Conservation (phyloP, 1,140 invertebrate genomes). For the Heterodera carotae region DNA sequence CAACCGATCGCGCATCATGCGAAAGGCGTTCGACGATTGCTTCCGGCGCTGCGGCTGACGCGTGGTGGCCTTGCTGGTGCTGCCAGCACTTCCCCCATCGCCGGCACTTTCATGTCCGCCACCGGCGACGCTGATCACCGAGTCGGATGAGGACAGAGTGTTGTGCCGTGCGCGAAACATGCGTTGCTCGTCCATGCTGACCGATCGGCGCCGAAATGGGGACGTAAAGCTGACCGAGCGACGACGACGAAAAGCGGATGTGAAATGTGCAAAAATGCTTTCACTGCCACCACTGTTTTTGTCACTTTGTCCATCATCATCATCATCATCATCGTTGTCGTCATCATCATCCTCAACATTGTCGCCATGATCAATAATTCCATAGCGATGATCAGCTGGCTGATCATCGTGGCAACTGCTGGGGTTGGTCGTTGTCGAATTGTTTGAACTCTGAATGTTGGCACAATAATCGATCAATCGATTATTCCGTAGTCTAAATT, state of each 20-base stretch:
- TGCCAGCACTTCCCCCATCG: too few relatives aligned
- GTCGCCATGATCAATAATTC: background rate
- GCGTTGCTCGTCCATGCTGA: constrained; percentile 18
- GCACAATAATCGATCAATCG: too few relatives aligned
- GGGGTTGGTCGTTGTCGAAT: background rate
- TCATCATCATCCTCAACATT: background rate
- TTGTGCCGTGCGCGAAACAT: constrained; percentile 2
- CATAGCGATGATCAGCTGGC: too few relatives aligned
- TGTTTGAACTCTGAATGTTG: background rate
- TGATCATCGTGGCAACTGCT: too few relatives aligned
- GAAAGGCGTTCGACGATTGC: background rate
- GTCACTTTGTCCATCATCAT: background rate
- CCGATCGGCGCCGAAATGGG: constrained; percentile 15
- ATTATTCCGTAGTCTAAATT: too few relatives aligned
- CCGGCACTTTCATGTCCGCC: too few relatives aligned
- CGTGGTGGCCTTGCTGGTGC: too few relatives aligned
- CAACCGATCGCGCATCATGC: constrained; percentile 16
- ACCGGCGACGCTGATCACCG: background rate
- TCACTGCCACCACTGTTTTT: background rate
- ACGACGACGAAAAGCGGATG: too few relatives aligned
- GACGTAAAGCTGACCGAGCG: background rate
- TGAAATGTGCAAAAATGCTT: too few relatives aligned
- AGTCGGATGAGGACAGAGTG: constrained; percentile 14
- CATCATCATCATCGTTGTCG: background rate
- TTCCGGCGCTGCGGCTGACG: background rate